Conservation (phyloP, 2,888 invertebrate genomes). For the Agrotis segetum region DNA sequence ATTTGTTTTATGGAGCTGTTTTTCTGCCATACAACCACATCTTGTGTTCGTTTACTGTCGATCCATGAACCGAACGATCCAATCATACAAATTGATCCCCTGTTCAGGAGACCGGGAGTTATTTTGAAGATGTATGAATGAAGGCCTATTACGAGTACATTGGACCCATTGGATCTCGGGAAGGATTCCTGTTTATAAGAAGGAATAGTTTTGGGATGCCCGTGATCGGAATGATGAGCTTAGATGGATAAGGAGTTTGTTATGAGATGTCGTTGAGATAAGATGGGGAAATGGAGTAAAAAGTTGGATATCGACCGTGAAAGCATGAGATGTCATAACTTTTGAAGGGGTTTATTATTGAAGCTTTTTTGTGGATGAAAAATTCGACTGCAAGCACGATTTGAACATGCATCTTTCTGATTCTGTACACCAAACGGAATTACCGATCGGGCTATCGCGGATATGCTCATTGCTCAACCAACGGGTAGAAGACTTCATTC, state of each 20-base stretch:
- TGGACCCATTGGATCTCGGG: slow-evolving; percentile 6
- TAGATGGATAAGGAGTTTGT: slow-evolving; percentile 14
- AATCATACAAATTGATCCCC: slow-evolving; percentile 44
- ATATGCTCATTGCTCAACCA: too few species aligned
- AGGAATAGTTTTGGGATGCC: slow-evolving; percentile 1
- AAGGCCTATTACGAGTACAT: slow-evolving; percentile 32
- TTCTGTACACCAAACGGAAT: too few species aligned
- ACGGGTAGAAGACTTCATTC: too few species aligned
- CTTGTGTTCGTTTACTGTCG: neutral
- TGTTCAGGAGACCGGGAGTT: slow-evolving; percentile 19
- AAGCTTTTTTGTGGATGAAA: too few species aligned
- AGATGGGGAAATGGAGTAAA: neutral
- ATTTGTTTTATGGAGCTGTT: neutral
- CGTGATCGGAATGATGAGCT: slow-evolving; percentile 21
- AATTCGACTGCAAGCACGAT: too few species aligned
- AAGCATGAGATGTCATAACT: neutral
- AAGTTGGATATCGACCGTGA: neutral
- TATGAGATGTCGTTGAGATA: slow-evolving; percentile 6
- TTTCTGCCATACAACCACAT: neutral
- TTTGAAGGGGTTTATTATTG: neutral
- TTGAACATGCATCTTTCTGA: too few species aligned
- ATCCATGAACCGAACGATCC: slow-evolving; percentile 26
- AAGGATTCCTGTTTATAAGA: slow-evolving; percentile 1
- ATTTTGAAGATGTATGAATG: slow-evolving; percentile 38
- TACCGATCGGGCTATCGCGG: too few species aligned